Percentiles rank a stretch among this genome's conserved stretches.
phyloP scores from a whole-genome alignment of 1,140 invertebrate genomes.

The Drosophila quadrilineata region DNA sequence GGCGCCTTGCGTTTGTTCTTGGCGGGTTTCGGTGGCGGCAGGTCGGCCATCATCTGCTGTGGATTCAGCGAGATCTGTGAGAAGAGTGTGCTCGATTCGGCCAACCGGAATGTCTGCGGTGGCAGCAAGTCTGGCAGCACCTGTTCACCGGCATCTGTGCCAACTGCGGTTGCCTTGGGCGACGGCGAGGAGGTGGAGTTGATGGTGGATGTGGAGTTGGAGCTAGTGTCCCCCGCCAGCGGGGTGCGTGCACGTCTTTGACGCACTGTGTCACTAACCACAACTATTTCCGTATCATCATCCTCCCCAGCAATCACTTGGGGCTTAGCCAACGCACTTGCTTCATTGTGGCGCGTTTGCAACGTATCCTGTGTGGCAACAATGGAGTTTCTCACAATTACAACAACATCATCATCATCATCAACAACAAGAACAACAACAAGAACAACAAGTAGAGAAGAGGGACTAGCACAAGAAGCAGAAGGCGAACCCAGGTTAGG shows the following conservation, averaged over 20 bases:
- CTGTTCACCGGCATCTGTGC: conserved; percentile 19
- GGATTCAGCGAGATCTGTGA: conserved; percentile 84
- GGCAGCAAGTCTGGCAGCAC: conserved; percentile 77
- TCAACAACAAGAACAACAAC: too few species aligned
- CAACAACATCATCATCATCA: too few species aligned
- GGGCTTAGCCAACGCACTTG: conserved; percentile 37
- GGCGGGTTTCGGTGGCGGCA: conserved; percentile 39
- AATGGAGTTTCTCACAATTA: too few species aligned
- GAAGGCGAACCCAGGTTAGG: too few species aligned
- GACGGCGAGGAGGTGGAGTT: conserved; percentile 28
- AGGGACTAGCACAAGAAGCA: too few species aligned
- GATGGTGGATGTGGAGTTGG: conserved; percentile 34
- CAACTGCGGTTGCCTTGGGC: conserved; percentile 13
- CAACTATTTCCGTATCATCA: conserved; percentile 77
- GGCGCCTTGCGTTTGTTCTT: conserved; percentile 63
- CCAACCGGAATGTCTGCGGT: conserved; percentile 83
- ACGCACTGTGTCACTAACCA: conserved; percentile 80
- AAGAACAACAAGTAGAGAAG: too few species aligned
- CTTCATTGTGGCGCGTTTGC: conserved; percentile 62
- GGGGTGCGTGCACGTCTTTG: conserved; percentile 75
- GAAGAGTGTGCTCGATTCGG: conserved; percentile 87
- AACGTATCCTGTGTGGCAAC: conserved; percentile 63
- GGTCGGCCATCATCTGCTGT: not conserved
- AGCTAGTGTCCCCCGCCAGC: conserved; percentile 42
- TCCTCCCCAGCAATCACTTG: conserved; percentile 19